These are phyloP conservation scores for Nomada lathburiana DNA, from an alignment of 2,888 invertebrate species.

Conservation along the genomic window DNA sequence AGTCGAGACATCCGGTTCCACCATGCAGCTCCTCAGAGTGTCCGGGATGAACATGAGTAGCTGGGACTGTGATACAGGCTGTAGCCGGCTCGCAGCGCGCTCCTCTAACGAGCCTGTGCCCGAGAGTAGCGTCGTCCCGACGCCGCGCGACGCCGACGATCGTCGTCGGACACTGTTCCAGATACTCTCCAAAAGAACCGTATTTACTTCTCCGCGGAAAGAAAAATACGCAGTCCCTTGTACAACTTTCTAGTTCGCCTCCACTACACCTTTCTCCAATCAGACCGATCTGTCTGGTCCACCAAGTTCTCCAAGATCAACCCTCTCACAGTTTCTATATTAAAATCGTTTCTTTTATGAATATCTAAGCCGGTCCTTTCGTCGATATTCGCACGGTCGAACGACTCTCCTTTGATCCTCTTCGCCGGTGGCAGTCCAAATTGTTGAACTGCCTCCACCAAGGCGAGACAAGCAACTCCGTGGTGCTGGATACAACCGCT, in stretches of 20 bases:
- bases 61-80: conserved; percentile 79
- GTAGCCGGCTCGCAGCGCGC: conserved; percentile 71
- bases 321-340: background rate
- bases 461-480: background rate
- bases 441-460: conserved; percentile 7
- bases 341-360: background rate
- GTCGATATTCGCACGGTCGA: background rate
- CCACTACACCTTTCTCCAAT: background rate
- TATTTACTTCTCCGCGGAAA: too few species aligned
- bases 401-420: background rate
- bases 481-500: conserved; percentile 22
- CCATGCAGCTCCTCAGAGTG: conserved; percentile 97
- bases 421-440: background rate
- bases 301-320: background rate
- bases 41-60: conserved; percentile 95
- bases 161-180: conserved; percentile 33
- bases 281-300: background rate
- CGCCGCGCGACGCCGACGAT: conserved; percentile 40
- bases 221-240: background rate
- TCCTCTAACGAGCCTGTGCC: conserved; percentile 52
- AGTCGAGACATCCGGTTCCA: conserved; percentile 97
- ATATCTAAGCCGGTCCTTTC: background rate
- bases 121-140: conserved; percentile 57
- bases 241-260: background rate
- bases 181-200: background rate